Percentiles rank a stretch among this genome's conserved stretches.
Evolutionary conservation across 2,113 vertebrate genomes (phyloP).

Genomic region (Bambusicola thoracicus): DNA sequence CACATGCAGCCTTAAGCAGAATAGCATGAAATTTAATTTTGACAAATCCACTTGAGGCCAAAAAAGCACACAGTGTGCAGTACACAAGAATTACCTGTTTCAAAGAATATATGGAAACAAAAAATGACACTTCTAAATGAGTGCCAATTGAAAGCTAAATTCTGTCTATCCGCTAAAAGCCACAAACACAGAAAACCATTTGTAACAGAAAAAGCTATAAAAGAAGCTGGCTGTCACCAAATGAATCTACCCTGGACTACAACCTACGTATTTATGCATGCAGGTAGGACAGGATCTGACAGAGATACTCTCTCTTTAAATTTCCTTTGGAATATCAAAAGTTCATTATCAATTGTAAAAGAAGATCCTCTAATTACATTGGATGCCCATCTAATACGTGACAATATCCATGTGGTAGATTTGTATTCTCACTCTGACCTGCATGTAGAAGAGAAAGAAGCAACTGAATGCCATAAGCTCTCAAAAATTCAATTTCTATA

Average conservation of each 20-base stretch:
- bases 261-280: fast-evolving
- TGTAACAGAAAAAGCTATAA: neutral
- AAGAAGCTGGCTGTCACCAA: neutral
- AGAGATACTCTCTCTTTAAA: neutral
- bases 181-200: neutral
- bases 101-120: neutral
- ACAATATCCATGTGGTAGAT: neutral
- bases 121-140: slow-evolving; percentile 9
- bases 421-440: neutral
- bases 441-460: fast-evolving
- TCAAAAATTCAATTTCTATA: neutral
- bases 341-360: neutral
- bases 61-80: slow-evolving; percentile 11
- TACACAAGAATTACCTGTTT: slow-evolving; percentile 38
- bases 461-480: neutral
- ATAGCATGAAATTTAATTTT: slow-evolving; percentile 73
- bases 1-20: slow-evolving; percentile 39
- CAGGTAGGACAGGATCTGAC: neutral
- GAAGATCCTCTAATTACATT: neutral
- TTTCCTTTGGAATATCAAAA: neutral
- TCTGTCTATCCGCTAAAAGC: neutral
- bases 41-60: slow-evolving; percentile 57
- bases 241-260: neutral
- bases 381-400: neutral
- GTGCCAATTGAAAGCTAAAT: neutral